Conservation (phyloP, 2,113 vertebrate genomes). For the Anoplopoma fimbria region DNA sequence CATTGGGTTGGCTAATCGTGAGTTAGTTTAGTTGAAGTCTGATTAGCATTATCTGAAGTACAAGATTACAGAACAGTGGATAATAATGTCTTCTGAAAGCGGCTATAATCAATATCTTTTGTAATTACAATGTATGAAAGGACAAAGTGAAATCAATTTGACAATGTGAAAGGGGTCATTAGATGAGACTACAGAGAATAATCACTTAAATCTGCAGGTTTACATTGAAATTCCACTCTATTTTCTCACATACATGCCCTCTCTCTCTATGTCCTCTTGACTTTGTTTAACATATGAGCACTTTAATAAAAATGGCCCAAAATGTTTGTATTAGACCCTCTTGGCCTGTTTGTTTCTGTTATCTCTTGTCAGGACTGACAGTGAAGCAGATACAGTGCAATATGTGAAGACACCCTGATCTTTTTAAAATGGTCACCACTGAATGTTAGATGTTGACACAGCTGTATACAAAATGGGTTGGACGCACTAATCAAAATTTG, state of each 20-base stretch:
- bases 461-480: slow-evolving; percentile 41
- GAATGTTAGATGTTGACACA: slow-evolving; percentile 49
- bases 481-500: not conserved
- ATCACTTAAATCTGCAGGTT: too few relatives aligned
- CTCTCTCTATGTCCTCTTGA: not conserved
- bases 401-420: not conserved
- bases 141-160: too few relatives aligned
- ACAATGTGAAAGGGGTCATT: too few relatives aligned
- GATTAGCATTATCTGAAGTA: not conserved
- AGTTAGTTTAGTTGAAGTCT: not conserved
- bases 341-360: slow-evolving; percentile 36
- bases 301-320: not conserved
- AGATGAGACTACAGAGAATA: too few relatives aligned
- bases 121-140: too few relatives aligned
- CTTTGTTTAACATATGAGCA: not conserved
- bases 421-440: slow-evolving; percentile 8
- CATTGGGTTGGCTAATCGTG: not conserved
- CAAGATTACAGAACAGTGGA: not conserved
- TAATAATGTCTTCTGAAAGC: not conserved
- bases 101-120: too few relatives aligned
- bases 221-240: too few relatives aligned
- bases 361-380: slow-evolving; percentile 34
- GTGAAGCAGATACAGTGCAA: slow-evolving; percentile 13
- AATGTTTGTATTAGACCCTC: not conserved
- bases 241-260: too few relatives aligned